Percentiles rank a stretch among this genome's conserved stretches.
Evolutionary conservation across 2,113 vertebrate species (phyloP).

Genomic region (Thunnus maccoyii): DNA sequence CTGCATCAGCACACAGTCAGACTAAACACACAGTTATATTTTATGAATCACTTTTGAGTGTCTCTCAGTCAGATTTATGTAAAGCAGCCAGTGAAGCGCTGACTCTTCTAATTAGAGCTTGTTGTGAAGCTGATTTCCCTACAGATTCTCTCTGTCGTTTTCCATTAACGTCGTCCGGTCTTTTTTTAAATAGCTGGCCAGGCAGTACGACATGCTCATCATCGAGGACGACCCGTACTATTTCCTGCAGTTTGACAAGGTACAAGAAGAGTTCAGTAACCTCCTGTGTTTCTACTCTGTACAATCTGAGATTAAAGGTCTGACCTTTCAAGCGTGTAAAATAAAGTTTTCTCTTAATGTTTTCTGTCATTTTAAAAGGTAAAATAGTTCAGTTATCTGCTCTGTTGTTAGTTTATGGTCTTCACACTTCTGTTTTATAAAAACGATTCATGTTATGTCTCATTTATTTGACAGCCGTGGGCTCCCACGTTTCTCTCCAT

Average conservation of each 20-base stretch:
- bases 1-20: neutral
- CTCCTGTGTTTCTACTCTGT: neutral
- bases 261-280: constrained; percentile 51
- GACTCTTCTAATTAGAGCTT: constrained; percentile 7
- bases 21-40: neutral
- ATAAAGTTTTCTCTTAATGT: too few relatives aligned
- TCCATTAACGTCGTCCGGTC: neutral
- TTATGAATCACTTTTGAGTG: neutral
- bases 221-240: constrained; percentile 99
- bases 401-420: neutral
- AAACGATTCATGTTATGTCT: neutral
- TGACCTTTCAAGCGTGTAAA: too few relatives aligned
- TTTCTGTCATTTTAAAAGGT: neutral
- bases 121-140: constrained; percentile 24
- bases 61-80: neutral
- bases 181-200: constrained; percentile 88
- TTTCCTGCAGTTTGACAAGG: constrained; percentile 96
- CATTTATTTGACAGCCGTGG: constrained; percentile 76
- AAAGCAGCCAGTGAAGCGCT: neutral
- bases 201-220: constrained; percentile 93
- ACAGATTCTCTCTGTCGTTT: neutral
- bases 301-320: too few relatives aligned
- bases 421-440: neutral
- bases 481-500: constrained; percentile 85
- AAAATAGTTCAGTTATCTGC: neutral